These are phyloP conservation scores for Smittia sp. DNA, from an alignment of 2,888 invertebrate genomes.

Conservation along the genomic window DNA sequence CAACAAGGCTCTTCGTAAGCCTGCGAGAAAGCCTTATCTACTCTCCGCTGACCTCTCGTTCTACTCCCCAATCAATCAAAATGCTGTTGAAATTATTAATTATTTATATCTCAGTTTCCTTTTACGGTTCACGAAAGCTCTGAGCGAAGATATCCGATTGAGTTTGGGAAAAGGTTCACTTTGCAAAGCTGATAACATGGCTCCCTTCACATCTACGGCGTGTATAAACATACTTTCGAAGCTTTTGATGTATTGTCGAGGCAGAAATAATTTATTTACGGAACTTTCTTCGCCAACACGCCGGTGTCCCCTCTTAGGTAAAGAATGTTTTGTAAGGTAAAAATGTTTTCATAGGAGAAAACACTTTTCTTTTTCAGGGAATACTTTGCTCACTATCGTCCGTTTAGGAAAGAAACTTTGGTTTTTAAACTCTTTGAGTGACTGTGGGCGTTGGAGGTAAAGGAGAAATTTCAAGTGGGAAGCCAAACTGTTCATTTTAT, in stretches of 20 bases:
- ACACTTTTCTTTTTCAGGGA: background rate
- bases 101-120: conserved; percentile 18
- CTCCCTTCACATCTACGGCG: background rate
- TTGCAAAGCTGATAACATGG: background rate
- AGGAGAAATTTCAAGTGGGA: background rate
- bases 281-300: background rate
- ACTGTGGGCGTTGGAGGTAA: background rate
- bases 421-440: background rate
- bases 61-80: conserved; percentile 32
- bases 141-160: background rate
- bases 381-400: background rate
- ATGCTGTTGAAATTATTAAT: conserved; percentile 38
- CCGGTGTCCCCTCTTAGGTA: no score
- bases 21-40: background rate
- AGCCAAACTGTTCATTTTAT: background rate
- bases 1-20: background rate
- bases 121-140: background rate
- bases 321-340: background rate
- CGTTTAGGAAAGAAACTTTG: background rate
- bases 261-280: conserved; percentile 2
- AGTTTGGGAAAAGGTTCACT: background rate
- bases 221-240: background rate
- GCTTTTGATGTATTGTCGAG: conserved; percentile 1
- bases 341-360: background rate
- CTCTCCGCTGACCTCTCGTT: background rate